A percentile compares a stretch with the other conserved stretches of the same genome.
These are phyloP conservation scores for Pherbina coryleti DNA, from an alignment of 2,888 invertebrate genomes.

Conservation along the genomic window DNA sequence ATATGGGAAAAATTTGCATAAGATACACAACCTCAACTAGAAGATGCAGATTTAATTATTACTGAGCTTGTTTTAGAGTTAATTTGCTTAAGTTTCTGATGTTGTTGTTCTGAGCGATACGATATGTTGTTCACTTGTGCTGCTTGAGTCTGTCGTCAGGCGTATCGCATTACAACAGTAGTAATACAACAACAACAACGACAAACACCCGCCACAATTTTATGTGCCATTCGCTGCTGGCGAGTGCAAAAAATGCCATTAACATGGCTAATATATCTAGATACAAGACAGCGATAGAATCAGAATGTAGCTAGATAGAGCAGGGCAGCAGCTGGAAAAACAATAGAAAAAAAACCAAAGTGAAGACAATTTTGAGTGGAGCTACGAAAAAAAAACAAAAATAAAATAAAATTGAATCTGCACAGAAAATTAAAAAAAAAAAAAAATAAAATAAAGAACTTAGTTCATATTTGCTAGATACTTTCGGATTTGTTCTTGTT, in stretches of 20 bases:
- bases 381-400: not conserved
- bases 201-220: constrained; percentile 25
- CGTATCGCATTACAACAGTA: constrained; percentile 28
- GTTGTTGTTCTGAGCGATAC: not conserved
- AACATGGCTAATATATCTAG: constrained; percentile 32
- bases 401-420: not conserved
- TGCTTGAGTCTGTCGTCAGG: constrained; percentile 3
- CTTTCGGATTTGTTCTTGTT: not conserved
- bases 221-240: constrained; percentile 1
- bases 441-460: not conserved
- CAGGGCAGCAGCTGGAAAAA: constrained; percentile 5
- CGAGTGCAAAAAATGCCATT: constrained; percentile 17
- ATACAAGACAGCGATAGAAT: constrained; percentile 24
- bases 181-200: not conserved
- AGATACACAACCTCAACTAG: not conserved
- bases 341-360: not conserved
- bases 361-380: not conserved
- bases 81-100: not conserved
- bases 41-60: constrained; percentile 10
- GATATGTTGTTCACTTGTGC: constrained; percentile 3
- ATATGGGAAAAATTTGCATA: not conserved
- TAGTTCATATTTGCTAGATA: not conserved
- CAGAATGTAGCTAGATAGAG: not conserved
- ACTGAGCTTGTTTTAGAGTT: not conserved
- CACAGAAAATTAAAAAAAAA: not conserved